Conservation (phyloP, 2,888 invertebrate species). For the Lochmaea capreae region DNA sequence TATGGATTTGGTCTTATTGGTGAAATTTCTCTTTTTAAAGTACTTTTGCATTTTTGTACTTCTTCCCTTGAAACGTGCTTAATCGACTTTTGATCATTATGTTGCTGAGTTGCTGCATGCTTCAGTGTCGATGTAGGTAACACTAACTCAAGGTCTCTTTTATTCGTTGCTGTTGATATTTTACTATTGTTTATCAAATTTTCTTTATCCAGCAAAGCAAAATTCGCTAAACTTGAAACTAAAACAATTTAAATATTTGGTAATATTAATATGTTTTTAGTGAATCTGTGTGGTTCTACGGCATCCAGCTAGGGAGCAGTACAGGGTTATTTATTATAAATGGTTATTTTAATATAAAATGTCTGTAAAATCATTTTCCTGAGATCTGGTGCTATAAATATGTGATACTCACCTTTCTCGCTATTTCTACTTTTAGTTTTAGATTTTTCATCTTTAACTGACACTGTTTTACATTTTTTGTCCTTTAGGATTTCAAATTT, state of each 20-base stretch:
- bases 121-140: not conserved
- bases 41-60: not conserved
- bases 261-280: not conserved
- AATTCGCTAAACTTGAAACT: not conserved
- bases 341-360: no score
- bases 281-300: no score
- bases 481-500: not conserved
- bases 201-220: not conserved
- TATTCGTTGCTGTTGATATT: not conserved
- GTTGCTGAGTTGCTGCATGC: not conserved
- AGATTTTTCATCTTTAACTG: not conserved
- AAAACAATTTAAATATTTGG: not conserved
- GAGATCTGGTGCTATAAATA: not conserved
- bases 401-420: not conserved
- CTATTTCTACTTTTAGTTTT: not conserved
- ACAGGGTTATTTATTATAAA: no score
- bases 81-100: not conserved
- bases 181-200: not conserved
- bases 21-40: not conserved
- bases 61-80: not conserved
- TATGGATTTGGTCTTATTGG: slow-evolving; percentile 1
- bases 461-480: not conserved
- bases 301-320: no score
- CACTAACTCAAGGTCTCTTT: not conserved
- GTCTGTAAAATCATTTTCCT: no score